These are phyloP conservation scores for Maccullochella peelii DNA, from an alignment of 2,113 vertebrate species.

Conservation along the genomic window DNA sequence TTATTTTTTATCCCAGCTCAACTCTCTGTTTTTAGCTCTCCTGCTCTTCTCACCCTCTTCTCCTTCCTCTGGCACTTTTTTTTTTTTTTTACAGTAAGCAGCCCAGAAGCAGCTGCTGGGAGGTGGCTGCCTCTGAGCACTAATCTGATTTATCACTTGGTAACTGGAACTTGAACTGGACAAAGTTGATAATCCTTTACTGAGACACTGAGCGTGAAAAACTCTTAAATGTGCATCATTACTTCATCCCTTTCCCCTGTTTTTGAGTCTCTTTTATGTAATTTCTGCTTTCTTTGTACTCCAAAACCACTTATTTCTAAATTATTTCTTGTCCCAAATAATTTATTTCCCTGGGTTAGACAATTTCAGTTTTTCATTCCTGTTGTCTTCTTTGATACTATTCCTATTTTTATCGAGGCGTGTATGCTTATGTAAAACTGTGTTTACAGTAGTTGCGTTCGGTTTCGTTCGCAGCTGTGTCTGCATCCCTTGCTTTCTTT, in stretches of 20 bases:
- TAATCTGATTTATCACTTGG: slow-evolving; percentile 57
- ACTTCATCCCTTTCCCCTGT: background rate
- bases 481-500: slow-evolving; percentile 1
- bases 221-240: background rate
- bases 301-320: background rate
- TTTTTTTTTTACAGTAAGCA: slow-evolving; percentile 21
- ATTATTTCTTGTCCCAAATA: background rate
- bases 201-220: slow-evolving; percentile 6
- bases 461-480: slow-evolving; percentile 6
- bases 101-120: slow-evolving; percentile 51
- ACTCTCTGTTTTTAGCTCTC: slow-evolving; percentile 11
- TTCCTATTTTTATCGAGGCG: background rate
- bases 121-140: slow-evolving; percentile 16
- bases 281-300: background rate
- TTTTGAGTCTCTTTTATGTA: background rate
- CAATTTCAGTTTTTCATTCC: background rate
- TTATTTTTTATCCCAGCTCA: slow-evolving; percentile 2
- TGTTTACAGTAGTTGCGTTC: slow-evolving; percentile 12
- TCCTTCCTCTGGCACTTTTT: background rate
- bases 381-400: background rate
- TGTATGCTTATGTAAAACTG: background rate
- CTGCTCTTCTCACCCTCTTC: slow-evolving; percentile 3
- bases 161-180: slow-evolving; percentile 34
- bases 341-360: background rate
- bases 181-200: slow-evolving; percentile 9